Conservation (phyloP, 2,888 invertebrate species). For the Agrotis puta region DNA sequence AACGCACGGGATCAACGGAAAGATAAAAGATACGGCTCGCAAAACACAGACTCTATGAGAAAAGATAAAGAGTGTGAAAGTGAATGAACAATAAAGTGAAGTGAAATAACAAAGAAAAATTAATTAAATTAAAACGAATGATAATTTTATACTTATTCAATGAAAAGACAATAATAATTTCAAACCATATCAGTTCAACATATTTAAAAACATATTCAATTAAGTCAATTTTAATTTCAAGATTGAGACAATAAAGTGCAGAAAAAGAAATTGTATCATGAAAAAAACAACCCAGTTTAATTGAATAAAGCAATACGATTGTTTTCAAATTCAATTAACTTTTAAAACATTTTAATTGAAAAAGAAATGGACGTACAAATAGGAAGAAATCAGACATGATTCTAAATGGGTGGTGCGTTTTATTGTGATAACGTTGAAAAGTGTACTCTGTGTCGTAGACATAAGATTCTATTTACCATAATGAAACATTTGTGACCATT, state of each 20-base stretch:
- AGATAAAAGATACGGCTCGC: conserved; percentile 8
- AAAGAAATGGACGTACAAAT: conserved; percentile 36
- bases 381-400: conserved; percentile 55
- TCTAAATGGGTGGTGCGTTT: conserved; percentile 68
- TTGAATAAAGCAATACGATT: conserved; percentile 27
- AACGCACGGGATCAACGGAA: conserved; percentile 65
- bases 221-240: conserved; percentile 55
- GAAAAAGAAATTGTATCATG: conserved; percentile 13
- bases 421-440: conserved; percentile 63
- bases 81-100: conserved; percentile 6
- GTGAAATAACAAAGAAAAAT: conserved; percentile 10
- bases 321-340: conserved; percentile 20
- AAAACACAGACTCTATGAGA: conserved; percentile 5
- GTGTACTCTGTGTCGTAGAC: conserved; percentile 36
- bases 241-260: not conserved
- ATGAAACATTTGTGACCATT: conserved; percentile 2
- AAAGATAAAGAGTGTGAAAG: not conserved
- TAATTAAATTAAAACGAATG: conserved; percentile 4
- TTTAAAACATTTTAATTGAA: conserved; percentile 33
- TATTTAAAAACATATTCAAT: conserved; percentile 37
- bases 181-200: conserved; percentile 60
- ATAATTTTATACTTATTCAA: conserved; percentile 19
- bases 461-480: conserved; percentile 34
- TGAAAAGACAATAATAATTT: conserved; percentile 53
- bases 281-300: conserved; percentile 7